Evolutionary conservation across 2,888 invertebrate genomes (phyloP).

Genomic region (Ypsolopha scabrella): DNA sequence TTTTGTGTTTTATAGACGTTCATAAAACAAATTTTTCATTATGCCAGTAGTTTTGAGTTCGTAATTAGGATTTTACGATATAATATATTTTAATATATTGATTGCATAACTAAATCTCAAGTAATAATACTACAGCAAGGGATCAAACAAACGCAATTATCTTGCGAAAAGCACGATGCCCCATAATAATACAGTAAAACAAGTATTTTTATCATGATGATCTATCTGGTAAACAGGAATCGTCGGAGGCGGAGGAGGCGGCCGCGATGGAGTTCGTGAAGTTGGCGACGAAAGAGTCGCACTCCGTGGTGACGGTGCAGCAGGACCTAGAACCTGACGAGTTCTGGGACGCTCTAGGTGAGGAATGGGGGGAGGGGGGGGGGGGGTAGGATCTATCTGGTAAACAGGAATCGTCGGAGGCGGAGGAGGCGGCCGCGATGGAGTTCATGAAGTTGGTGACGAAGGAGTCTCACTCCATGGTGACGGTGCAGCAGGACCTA

Average conservation of each 20-base stretch:
- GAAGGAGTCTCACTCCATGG: constrained; percentile 18
- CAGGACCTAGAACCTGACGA: constrained; percentile 77
- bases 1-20: too few relatives aligned
- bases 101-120: too few relatives aligned
- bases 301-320: constrained; percentile 33
- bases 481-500: constrained; percentile 70
- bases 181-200: too few relatives aligned
- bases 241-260: constrained; percentile 70
- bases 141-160: too few relatives aligned
- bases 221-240: constrained; percentile 63
- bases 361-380: background rate
- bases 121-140: too few relatives aligned
- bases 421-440: constrained; percentile 72
- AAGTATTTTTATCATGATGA: too few relatives aligned
- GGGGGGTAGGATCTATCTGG: too few relatives aligned
- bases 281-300: constrained; percentile 33
- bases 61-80: too few relatives aligned
- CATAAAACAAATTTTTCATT: too few relatives aligned
- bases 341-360: constrained; percentile 78
- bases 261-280: constrained; percentile 63
- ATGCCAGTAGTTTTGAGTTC: too few relatives aligned
- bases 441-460: constrained; percentile 51
- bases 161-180: too few relatives aligned
- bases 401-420: constrained; percentile 47
- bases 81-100: too few relatives aligned